Evolutionary conservation across 2,113 vertebrate genomes (phyloP).

Genomic region (Vulpes vulpes): DNA sequence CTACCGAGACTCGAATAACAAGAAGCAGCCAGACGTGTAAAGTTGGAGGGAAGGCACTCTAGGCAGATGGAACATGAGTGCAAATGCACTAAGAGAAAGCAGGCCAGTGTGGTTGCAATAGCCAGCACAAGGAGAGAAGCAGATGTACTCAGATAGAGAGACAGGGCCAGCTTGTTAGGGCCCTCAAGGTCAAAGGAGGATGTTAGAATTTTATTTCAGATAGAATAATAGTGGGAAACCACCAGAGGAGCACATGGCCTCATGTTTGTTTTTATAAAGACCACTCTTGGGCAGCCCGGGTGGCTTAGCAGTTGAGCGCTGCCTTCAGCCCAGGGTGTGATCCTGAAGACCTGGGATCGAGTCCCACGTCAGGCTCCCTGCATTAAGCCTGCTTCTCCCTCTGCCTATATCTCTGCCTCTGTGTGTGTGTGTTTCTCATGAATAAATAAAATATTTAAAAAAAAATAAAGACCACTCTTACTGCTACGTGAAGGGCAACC

Average conservation of each 20-base stretch:
- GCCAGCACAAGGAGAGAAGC: neutral
- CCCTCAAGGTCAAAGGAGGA: neutral
- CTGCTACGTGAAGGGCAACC: neutral
- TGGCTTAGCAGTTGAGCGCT: no score
- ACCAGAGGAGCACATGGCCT: neutral
- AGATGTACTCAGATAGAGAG: neutral
- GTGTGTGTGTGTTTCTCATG: no score
- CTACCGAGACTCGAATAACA: neutral
- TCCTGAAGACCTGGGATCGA: no score
- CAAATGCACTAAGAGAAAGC: neutral
- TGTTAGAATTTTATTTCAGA: neutral
- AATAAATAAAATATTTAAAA: no score
- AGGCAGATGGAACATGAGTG: neutral
- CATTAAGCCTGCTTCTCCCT: no score
- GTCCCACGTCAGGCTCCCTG: no score
- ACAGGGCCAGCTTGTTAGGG: neutral
- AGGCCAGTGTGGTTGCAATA: neutral
- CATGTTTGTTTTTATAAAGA: neutral
- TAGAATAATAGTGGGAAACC: neutral
- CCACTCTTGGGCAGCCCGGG: neutral
- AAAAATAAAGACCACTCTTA: neutral
- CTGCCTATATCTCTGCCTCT: no score
- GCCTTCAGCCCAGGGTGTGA: no score
- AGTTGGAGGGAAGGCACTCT: neutral
- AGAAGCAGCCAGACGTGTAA: neutral